Base-by-base conservation (phyloP, 2,113 vertebrate genomes). In the Microtus ochrogaster region DNA sequence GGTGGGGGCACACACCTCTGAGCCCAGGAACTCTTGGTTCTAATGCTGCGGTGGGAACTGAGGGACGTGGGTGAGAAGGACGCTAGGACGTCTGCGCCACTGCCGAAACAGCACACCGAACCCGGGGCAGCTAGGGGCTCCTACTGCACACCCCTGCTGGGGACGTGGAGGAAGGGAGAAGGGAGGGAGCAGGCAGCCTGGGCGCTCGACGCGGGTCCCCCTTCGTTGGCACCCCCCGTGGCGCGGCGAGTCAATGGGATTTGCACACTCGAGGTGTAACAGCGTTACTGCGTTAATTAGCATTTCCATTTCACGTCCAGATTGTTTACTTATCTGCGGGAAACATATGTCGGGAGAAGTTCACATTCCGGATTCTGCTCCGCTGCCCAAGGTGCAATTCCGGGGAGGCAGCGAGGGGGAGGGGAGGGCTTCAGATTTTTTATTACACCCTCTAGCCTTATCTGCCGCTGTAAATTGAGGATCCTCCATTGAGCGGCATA, bases 311-410 rank as follows among this genome's bases (percentile, higher is more conserved):
- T 99, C 99, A 99, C 99, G 99, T 99, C 99, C 99, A 99, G 99
- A 99, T 99, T 99, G 99, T 99, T 99, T 99, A 99, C 99, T 99
- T 99, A 99, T 99, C 99, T 99, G 99, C 99, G 99, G 99, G 99
- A 99, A 99, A 99, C 99, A 99, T 99, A 99, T 99, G 99, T 99
- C 98, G 98, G 97, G 98, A 99, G 99, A 99, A 99, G 99, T 99
- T 99, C 98, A 99, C 99, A 99, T 99, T 99, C 99, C 96, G 98
- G 99, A 99, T 99, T 99, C 99, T 99, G 99, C 99, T 99, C 99
- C 98, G 98, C 99, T 99, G 99, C 99, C 99, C 99, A 99, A 99
- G 99, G 99, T 99, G 99, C 99, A 99, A 99, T 98, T 98, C 99
- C 91, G 94, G 79, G 98, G 98, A 98, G 97, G 97, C 97, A 92